Percentiles rank a stretch among this genome's conserved stretches.
Conservation (phyloP, 2,888 invertebrate genomes). For the Cyclophora punctaria region DNA sequence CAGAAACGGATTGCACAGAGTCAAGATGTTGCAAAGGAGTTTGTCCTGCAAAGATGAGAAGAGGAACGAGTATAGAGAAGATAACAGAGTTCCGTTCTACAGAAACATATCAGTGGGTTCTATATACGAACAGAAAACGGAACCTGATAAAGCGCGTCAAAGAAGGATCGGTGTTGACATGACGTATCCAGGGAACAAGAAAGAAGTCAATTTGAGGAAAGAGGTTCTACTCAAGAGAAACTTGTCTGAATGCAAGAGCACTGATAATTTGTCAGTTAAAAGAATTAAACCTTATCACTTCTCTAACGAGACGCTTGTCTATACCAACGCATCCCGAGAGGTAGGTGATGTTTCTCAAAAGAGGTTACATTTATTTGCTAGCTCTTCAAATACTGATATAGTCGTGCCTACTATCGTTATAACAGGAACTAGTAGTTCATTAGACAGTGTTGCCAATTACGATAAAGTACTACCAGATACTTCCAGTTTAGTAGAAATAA, state of each 20-base stretch:
- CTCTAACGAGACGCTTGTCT: slow-evolving; percentile 12
- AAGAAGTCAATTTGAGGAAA: slow-evolving; percentile 40
- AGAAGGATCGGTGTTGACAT: slow-evolving; percentile 37
- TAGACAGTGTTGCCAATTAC: slow-evolving; percentile 37
- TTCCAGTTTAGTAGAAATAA: slow-evolving; percentile 47
- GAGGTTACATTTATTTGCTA: slow-evolving; percentile 17
- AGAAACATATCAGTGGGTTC: slow-evolving; percentile 36
- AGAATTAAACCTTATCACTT: slow-evolving; percentile 18
- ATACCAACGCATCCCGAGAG: slow-evolving; percentile 1
- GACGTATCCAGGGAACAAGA: slow-evolving; percentile 34
- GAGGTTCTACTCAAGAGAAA: slow-evolving; percentile 40
- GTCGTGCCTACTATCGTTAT: slow-evolving; percentile 31
- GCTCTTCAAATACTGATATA: slow-evolving; percentile 12
- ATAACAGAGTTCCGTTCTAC: slow-evolving; percentile 26
- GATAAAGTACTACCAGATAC: slow-evolving; percentile 26
- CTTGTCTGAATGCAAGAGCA: slow-evolving; percentile 39
- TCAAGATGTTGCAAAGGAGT: slow-evolving; percentile 36
- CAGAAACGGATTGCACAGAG: slow-evolving; percentile 37
- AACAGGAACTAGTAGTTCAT: slow-evolving; percentile 21
- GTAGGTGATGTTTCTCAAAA: slow-evolving; percentile 13
- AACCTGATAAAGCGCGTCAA: slow-evolving; percentile 27
- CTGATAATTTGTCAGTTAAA: slow-evolving; percentile 34
- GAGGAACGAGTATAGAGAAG: slow-evolving; percentile 24
- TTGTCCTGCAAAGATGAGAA: slow-evolving; percentile 25
- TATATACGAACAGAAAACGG: slow-evolving; percentile 11